These are phyloP conservation scores for Herpetotheres cachinnans DNA, from an alignment of 2,113 vertebrate genomes.

Conservation along the genomic window DNA sequence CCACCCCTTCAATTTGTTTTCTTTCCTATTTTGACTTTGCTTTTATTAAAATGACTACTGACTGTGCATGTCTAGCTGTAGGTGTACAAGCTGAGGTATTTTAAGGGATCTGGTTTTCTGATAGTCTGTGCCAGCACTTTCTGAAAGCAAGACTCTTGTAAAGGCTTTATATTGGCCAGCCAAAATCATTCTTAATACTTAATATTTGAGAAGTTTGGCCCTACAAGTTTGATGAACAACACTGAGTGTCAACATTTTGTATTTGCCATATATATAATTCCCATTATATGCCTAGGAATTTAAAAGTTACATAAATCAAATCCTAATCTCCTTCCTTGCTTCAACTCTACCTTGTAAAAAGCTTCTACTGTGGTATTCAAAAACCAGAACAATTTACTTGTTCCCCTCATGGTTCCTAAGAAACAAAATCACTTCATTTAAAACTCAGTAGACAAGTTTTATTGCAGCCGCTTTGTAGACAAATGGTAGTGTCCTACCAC, in stretches of 20 bases:
- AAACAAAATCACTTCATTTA: neutral
- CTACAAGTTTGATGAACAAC: neutral
- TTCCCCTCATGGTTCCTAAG: neutral
- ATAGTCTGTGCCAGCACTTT: neutral
- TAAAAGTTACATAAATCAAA: neutral
- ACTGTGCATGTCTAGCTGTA: neutral
- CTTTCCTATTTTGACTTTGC: neutral
- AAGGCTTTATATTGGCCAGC: neutral
- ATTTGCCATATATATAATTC: neutral
- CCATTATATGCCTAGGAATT: neutral
- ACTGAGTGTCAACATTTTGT: neutral
- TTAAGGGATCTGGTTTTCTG: neutral
- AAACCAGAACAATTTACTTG: slow-evolving; percentile 4
- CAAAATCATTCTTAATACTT: neutral
- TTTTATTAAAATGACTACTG: neutral
- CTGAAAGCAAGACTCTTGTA: neutral
- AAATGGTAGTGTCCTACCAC: neutral
- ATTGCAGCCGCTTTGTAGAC: neutral
- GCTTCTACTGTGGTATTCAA: neutral
- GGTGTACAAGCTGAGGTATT: neutral
- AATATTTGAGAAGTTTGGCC: neutral
- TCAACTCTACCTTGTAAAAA: neutral
- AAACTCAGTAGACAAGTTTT: neutral
- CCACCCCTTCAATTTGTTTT: neutral
- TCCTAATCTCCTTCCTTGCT: neutral